Evolutionary conservation across 23 tunicate genomes (phyloP).

Genomic region (Phallusia fumigata): DNA sequence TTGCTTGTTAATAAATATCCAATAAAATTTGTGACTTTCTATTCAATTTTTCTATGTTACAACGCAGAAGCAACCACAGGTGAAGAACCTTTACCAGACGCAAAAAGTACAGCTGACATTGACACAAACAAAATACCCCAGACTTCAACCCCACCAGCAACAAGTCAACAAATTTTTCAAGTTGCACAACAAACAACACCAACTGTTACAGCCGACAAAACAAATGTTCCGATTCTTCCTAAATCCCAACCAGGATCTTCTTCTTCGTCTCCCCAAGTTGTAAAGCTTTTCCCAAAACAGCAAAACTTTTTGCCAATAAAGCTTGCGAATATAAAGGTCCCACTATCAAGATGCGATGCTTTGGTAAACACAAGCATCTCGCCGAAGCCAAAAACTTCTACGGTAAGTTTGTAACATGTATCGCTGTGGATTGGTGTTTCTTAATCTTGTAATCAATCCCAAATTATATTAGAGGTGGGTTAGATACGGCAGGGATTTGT

Average conservation of each 20-base stretch:
- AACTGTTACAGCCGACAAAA: neutral
- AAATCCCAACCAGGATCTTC: neutral
- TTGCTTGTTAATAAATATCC: no score
- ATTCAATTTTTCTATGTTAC: no score
- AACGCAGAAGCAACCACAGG: no score
- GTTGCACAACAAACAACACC: neutral
- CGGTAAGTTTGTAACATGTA: neutral
- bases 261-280: conserved; percentile 1
- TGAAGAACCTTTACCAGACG: no score
- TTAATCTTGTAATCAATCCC: no score
- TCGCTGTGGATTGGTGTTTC: no score
- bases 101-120: neutral
- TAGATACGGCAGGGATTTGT: no score
- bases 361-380: neutral
- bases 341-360: conserved; percentile 45
- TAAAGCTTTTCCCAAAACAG: conserved; percentile 8
- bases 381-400: neutral
- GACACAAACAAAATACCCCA: neutral
- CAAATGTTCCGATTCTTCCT: neutral
- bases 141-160: neutral
- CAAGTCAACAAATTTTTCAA: neutral
- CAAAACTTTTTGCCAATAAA: conserved; percentile 11
- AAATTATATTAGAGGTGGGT: no score
- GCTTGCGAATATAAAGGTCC: conserved; percentile 43
- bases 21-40: no score